These are phyloP conservation scores for Hycleus phaleratus DNA, from an alignment of 1,140 invertebrate genomes.

Conservation along the genomic window DNA sequence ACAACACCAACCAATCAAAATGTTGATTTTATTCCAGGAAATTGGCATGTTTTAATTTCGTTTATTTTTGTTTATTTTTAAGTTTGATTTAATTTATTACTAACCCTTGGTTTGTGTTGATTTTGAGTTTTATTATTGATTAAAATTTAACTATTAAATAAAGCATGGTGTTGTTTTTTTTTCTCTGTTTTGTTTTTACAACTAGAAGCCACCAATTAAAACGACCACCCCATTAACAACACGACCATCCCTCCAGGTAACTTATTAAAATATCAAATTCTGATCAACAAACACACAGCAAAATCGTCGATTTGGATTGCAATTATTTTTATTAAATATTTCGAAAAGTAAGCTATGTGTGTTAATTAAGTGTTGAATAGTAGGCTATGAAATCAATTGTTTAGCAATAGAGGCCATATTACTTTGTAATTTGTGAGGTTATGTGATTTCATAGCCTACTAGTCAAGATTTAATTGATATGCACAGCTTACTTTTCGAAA, in stretches of 20 bases:
- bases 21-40: not conserved
- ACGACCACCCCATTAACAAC: conserved; percentile 29
- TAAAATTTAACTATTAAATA: not conserved
- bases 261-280: conserved; percentile 20
- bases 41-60: conserved; percentile 1
- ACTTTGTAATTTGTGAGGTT: too few relatives aligned
- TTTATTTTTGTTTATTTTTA: conserved; percentile 3
- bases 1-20: conserved; percentile 27
- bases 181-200: conserved; percentile 12
- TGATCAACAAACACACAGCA: not conserved
- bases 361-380: too few relatives aligned
- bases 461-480: too few relatives aligned
- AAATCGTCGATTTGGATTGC: not conserved
- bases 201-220: conserved; percentile 32
- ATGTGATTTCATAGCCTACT: too few relatives aligned
- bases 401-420: too few relatives aligned
- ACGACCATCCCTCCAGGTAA: conserved; percentile 39
- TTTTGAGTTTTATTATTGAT: not conserved
- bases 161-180: conserved; percentile 14
- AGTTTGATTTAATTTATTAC: not conserved
- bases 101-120: conserved; percentile 21
- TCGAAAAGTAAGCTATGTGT: too few relatives aligned
- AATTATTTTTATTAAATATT: too few relatives aligned
- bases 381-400: too few relatives aligned
- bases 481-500: too few relatives aligned